Conservation (phyloP, 2,113 vertebrate genomes). For the Clinocottus analis region DNA sequence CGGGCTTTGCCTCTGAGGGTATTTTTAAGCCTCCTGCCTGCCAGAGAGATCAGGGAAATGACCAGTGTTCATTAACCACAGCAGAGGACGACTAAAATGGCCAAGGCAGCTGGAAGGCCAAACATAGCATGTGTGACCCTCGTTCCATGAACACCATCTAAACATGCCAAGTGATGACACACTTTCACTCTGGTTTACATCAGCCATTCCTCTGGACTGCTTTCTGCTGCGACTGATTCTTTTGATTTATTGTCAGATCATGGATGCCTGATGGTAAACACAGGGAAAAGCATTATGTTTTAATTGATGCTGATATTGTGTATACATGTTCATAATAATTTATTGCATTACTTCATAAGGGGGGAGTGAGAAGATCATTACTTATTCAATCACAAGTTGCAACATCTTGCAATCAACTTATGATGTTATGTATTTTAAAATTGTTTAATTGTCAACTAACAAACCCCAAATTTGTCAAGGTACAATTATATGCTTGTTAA, state of each 20-base stretch:
- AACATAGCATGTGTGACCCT: constrained; percentile 55
- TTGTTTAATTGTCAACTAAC: not conserved
- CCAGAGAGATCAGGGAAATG: constrained; percentile 65
- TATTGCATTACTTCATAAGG: constrained; percentile 1
- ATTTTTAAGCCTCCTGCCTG: constrained; percentile 64
- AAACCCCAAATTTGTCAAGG: not conserved
- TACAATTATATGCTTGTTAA: not conserved
- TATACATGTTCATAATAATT: not conserved
- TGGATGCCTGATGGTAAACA: not conserved
- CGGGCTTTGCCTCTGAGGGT: constrained; percentile 51
- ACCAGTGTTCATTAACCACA: constrained; percentile 67
- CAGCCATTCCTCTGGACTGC: constrained; percentile 42
- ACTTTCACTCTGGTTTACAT: constrained; percentile 60
- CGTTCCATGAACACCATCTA: constrained; percentile 49
- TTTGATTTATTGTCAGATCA: constrained; percentile 13
- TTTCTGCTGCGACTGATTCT: not conserved
- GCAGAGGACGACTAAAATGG: constrained; percentile 69
- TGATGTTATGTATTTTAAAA: too few species aligned
- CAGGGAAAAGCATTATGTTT: not conserved
- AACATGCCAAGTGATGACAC: constrained; percentile 61
- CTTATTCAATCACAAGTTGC: constrained; percentile 4
- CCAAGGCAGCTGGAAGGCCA: constrained; percentile 62
- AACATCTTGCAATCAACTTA: too few species aligned
- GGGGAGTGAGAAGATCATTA: not conserved
- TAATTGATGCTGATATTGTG: not conserved